Evolutionary conservation across 2,797 vertebrate species (phyloP), one percentile per base, ranked within the genome.

Genomic region (Malurus leucopterus): DNA sequence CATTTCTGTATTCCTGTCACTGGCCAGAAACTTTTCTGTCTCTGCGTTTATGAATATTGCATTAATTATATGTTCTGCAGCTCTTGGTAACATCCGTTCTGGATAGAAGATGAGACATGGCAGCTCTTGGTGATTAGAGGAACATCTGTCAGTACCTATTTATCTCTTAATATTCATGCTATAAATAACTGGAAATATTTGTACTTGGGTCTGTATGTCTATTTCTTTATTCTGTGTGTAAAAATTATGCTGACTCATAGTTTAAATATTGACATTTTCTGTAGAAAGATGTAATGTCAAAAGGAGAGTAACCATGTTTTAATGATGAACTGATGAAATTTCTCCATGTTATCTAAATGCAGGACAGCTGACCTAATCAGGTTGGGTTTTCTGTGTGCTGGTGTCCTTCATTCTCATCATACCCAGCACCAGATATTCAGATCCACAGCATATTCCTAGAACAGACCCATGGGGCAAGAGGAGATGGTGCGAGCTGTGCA

Each of bases 121-220:
- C 95, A 96, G 90, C 49, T 86, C 78, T 84, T 90, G 79, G 54
- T 92, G 83, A 95, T 95, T 82, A 95, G 73, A 90, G 80, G 36
- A 93, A 30, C 76, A 87, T 79, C 90, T 95, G 96, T 95, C 95
- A 91, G 82, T 90, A 89, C 69, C 76, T 88, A 55, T 96, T 93
- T 79, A 36, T 88, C 47, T 93, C 58, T 63, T 75, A 71, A 62
- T 92, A 92, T 84, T 40, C 1, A 4, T 50, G 22, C 78, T 89
- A 84, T 90, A 89, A 93, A 88, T 91, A 94, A 77, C 68, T 59
- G 59, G 41, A 87, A 65, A 72, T 46, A 22, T 41, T 91, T 87
- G 41, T 77, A 34, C 47, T 77, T 74, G 27, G 15, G 15, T 72
- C 9, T 53, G 7, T 50, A 32, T 84, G 54, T 84, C 24, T 68